Evolutionary conservation across 2,797 vertebrate species (phyloP).

Genomic region (Gallirallus australis): DNA sequence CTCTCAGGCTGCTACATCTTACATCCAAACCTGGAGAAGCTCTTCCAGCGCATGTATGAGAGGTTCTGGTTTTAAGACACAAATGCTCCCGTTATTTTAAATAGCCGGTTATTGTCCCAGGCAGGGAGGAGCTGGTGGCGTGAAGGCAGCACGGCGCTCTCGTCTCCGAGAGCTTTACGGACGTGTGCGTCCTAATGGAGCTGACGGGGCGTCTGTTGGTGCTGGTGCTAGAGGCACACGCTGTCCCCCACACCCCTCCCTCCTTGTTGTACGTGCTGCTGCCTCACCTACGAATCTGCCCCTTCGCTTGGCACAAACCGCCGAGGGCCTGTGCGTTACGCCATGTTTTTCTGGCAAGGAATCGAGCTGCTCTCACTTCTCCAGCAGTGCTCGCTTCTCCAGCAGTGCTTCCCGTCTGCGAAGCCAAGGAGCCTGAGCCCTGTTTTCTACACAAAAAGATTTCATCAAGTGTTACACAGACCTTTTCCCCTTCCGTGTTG

Average conservation of each 20-base stretch:
- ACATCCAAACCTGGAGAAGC: neutral
- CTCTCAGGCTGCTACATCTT: neutral
- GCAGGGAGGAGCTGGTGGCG: neutral
- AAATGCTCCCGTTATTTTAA: neutral
- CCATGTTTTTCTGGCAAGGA: neutral
- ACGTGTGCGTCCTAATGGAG: rapidly evolving
- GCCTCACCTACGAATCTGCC: neutral
- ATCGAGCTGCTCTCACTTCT: neutral
- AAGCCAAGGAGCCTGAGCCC: neutral
- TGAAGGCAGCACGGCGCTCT: rapidly evolving
- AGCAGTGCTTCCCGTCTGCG: neutral
- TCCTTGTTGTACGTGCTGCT: neutral
- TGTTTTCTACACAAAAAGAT: neutral
- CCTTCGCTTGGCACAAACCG: neutral
- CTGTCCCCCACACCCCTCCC: neutral
- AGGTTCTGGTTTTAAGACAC: neutral
- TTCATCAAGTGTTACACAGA: constrained; percentile 47
- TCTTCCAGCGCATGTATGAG: neutral
- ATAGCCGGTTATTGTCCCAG: rapidly evolving
- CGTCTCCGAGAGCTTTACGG: neutral
- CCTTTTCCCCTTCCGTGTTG: constrained; percentile 98
- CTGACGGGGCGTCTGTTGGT: neutral
- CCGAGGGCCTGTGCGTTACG: neutral
- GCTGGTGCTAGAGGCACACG: neutral
- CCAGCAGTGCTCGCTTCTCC: neutral